Evolutionary conservation across 2,797 vertebrate species (phyloP).

Genomic region (Chaenodraco wilsoni): DNA sequence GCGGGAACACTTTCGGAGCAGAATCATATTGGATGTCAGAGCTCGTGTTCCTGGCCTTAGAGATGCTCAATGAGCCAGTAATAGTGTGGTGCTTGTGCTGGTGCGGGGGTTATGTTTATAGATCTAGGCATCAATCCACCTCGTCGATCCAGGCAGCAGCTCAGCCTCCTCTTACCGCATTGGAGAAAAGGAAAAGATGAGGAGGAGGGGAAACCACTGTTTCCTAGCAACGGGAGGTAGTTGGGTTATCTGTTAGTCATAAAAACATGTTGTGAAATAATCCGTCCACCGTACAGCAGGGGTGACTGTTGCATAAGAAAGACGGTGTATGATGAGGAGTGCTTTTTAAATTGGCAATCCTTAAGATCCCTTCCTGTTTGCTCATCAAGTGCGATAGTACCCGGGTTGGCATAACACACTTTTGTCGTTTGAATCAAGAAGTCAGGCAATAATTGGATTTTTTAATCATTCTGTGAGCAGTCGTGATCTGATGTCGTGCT

Average conservation of each 20-base stretch:
- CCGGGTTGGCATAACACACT: too few relatives aligned
- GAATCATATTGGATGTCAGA: slow-evolving; percentile 13
- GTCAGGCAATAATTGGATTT: too few relatives aligned
- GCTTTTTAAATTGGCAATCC: background rate
- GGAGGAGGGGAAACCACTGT: slow-evolving; percentile 52
- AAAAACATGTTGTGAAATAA: slow-evolving; percentile 62
- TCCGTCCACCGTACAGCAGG: slow-evolving; percentile 30
- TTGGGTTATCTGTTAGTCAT: slow-evolving; percentile 60
- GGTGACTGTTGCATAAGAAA: slow-evolving; percentile 32
- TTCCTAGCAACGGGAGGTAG: slow-evolving; percentile 80
- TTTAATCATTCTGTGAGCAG: too few relatives aligned
- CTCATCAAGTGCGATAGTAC: too few relatives aligned
- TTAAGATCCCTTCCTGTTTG: too few relatives aligned
- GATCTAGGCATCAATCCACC: slow-evolving; percentile 39
- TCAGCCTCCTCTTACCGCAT: slow-evolving; percentile 70
- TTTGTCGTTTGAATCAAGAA: too few relatives aligned
- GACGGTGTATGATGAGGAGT: background rate
- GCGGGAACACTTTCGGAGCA: background rate
- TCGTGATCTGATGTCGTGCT: too few relatives aligned
- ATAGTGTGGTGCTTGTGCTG: background rate
- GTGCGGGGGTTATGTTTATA: slow-evolving; percentile 3
- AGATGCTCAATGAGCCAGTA: slow-evolving; percentile 8
- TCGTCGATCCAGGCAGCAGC: slow-evolving; percentile 44
- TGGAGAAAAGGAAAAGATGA: slow-evolving; percentile 48
- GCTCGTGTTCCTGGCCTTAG: slow-evolving; percentile 16